Evolutionary conservation across 2,113 vertebrate species (phyloP).

Genomic region (Peromyscus maniculatus): DNA sequence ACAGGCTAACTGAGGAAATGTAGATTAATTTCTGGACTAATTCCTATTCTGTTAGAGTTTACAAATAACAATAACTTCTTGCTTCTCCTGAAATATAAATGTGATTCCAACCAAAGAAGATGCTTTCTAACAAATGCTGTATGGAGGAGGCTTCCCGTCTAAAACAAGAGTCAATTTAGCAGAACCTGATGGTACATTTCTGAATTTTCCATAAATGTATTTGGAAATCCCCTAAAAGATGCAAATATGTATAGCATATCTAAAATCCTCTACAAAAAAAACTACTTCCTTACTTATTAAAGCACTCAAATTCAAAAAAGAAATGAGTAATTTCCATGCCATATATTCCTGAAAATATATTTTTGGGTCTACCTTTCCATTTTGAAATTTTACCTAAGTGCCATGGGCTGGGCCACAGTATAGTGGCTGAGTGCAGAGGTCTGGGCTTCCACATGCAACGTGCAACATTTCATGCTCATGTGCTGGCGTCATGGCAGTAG

Average conservation of each 20-base stretch:
- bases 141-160: not conserved
- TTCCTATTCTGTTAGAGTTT: not conserved
- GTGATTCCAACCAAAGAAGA: not conserved
- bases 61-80: constrained; percentile 13
- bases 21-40: constrained; percentile 23
- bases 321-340: not conserved
- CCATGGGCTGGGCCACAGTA: not conserved
- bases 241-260: not conserved
- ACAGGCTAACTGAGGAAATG: not conserved
- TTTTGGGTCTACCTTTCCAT: not conserved
- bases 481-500: not conserved
- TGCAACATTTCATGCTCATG: not conserved
- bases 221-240: constrained; percentile 31
- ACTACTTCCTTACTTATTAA: not conserved
- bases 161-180: not conserved
- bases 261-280: not conserved
- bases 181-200: not conserved
- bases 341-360: not conserved
- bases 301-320: not conserved
- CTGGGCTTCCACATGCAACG: not conserved
- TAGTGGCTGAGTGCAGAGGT: not conserved
- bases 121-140: not conserved
- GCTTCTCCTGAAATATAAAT: not conserved
- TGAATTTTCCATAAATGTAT: not conserved
- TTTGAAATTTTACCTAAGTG: not conserved